Base-by-base conservation (phyloP, 2,888 invertebrate genomes). In the Cosmia pyralina region DNA sequence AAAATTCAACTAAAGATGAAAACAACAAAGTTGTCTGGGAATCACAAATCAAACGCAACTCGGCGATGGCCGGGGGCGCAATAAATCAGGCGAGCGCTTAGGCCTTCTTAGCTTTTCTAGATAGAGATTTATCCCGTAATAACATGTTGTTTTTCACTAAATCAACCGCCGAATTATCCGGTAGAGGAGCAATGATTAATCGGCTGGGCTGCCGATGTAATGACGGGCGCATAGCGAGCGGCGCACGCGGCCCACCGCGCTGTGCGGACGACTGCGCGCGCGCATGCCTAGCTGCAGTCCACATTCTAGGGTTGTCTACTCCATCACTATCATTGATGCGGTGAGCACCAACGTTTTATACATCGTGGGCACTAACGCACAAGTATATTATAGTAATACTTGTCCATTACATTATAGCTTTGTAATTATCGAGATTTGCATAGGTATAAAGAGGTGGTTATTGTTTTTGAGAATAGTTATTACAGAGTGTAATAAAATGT, bases 81-180 rank as follows among this genome's bases (percentile, higher is more conserved):
- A 93, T 96, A 96, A 96, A 96, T 96, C 96, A 94, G 92, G 76
- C 89, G 90, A 91, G 93, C 93, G 94, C 95, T 96, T 96, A 96
- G 95, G 94, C 94, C 95, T 95, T 94, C 95, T 96, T 95, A 96
- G 95, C 95, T 95, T 96, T 96, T 95, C 96, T 96, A 96, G 96
- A 96, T 96, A 96, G 94, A 96, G 96, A 96, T 96, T 96, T 96
- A 96, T 96, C 95, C 95, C 92, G 90, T 96, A 96, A 96, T 96
- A 96, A 95, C 95, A 96, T 89, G 95, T 95, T 96, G 94, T 92
- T 94, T 96, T 96, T 95, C 95, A 95, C 93, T 96, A 95, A 95
- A 96, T 96, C 96, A 95, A 94, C 93, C 92, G 92, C 96, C 96
- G 96, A 96, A 96, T 96, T 96, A 96, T 96, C 96, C 96, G 92